Percentiles rank a stretch among this genome's conserved stretches.
These are phyloP conservation scores for Sphenopsis melanotis DNA, from an alignment of 2,797 vertebrate genomes.

Conservation along the genomic window DNA sequence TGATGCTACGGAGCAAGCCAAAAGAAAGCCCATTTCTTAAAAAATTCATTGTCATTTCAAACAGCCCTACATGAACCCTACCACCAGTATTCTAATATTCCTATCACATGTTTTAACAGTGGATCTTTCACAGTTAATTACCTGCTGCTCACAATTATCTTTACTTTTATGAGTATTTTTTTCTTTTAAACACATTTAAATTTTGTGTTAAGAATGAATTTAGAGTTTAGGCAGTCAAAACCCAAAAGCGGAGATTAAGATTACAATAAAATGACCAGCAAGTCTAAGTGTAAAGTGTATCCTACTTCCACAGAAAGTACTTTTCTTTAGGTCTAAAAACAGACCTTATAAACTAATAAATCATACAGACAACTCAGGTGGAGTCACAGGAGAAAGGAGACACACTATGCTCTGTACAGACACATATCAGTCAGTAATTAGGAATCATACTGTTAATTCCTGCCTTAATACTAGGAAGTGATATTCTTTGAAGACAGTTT, in stretches of 20 bases:
- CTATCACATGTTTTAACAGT: not conserved
- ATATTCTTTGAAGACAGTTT: not conserved
- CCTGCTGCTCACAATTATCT: not conserved
- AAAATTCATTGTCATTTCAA: not conserved
- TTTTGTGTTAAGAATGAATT: not conserved
- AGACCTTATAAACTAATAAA: not conserved
- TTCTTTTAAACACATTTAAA: not conserved
- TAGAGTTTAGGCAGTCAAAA: not conserved
- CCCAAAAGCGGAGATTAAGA: not conserved
- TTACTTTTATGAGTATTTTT: not conserved
- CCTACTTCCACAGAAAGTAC: not conserved
- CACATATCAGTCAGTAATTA: not conserved
- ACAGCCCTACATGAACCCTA: not conserved
- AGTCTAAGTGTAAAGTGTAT: not conserved
- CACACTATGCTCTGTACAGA: fast-evolving
- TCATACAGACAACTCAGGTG: fast-evolving
- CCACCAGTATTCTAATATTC: not conserved
- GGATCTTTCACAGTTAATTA: not conserved
- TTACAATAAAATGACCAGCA: not conserved
- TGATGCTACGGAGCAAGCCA: not conserved
- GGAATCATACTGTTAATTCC: not conserved
- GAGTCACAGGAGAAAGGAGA: not conserved
- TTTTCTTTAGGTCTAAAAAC: not conserved
- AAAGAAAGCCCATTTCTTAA: not conserved
- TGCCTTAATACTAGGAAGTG: not conserved